Base-by-base conservation (phyloP, 2,888 invertebrate species). In the Caenorhabditis zanzibari region DNA sequence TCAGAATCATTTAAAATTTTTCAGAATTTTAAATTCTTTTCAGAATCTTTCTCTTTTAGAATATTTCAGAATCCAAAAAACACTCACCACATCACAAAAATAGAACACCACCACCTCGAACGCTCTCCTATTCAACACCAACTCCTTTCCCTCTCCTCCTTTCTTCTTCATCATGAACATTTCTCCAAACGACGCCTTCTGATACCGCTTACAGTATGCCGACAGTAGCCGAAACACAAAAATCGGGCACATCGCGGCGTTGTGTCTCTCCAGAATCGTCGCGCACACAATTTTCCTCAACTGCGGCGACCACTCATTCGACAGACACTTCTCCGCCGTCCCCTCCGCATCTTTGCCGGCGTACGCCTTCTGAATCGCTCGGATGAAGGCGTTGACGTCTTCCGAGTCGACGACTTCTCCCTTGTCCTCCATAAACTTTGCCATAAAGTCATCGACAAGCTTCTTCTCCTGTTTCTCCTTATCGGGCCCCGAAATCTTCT, bases 201-300 rank as follows among this genome's bases (percentile, higher is more conserved):
- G 73, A 63, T 49, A 64, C 52, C 32, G 61, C 32, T 35, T 69
- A 52, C 77, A 77, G 56, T 82, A 74, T 2, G 82, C 52, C 16
- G 77, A 28, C 14, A 82, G 22, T 28, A 82, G 19, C 32, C 72
- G 77, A n/a, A 73, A 77, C 4, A 82, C 47, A n/a, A 82, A 79
- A 12, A 74, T 24, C 0, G 74, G 16, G 12, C 69, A 81, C 24
- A 77, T 41, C 14, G 35, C 38, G 7, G 44, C 22, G 7, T 54
- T 49, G 38, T 69, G 61, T 12, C 32, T 35, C 12, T 82, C 69
- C 28, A 79, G 28, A 32, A 82, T 49, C 12, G 64, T 22, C 0
- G 47, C n/a, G 44, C 73, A 68, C 22, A 82, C 72, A 5, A 41
- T 41, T 41, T 35, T 68, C 19, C 68, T 59, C 0, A 77, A 49